phyloP scores from a whole-genome alignment of 2,797 vertebrate species.

The Cyclura pinguis region DNA sequence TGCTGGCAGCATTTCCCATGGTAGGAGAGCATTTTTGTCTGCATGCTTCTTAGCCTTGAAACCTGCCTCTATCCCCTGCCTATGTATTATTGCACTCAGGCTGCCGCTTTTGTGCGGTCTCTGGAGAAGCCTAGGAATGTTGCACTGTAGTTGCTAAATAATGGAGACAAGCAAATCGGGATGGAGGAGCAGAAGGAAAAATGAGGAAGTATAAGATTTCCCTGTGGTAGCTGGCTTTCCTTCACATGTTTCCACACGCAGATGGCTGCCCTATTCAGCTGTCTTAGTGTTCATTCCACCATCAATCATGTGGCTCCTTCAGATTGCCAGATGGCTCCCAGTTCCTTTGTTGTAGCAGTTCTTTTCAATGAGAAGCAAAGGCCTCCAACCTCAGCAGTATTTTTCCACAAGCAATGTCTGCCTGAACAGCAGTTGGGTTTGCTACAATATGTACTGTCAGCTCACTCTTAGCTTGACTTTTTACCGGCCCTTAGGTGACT shows the following conservation, averaged over 20 bases:
- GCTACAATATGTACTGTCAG: background rate
- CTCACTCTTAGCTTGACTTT: background rate
- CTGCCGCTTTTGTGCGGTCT: background rate
- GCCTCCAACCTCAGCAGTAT: background rate
- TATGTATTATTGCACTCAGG: background rate
- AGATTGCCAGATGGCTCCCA: conserved; percentile 28
- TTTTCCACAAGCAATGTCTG: background rate
- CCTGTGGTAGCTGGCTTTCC: conserved; percentile 10
- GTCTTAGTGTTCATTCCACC: conserved; percentile 58
- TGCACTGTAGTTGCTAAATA: fast-evolving
- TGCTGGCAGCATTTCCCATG: background rate
- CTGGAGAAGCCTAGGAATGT: background rate
- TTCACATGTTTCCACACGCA: background rate
- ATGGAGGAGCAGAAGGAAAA: background rate
- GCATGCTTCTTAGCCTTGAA: background rate
- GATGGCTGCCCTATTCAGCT: conserved; percentile 54
- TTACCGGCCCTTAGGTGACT: background rate
- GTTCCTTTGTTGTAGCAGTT: conserved; percentile 1
- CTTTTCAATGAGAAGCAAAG: background rate
- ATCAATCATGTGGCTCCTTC: conserved; percentile 40
- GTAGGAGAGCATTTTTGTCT: background rate
- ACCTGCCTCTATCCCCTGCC: background rate
- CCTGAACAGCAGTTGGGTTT: background rate
- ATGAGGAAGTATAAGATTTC: background rate
- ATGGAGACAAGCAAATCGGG: conserved; percentile 27